phyloP scores from a whole-genome alignment of 2,113 vertebrate species.

The Cebus imitator region DNA sequence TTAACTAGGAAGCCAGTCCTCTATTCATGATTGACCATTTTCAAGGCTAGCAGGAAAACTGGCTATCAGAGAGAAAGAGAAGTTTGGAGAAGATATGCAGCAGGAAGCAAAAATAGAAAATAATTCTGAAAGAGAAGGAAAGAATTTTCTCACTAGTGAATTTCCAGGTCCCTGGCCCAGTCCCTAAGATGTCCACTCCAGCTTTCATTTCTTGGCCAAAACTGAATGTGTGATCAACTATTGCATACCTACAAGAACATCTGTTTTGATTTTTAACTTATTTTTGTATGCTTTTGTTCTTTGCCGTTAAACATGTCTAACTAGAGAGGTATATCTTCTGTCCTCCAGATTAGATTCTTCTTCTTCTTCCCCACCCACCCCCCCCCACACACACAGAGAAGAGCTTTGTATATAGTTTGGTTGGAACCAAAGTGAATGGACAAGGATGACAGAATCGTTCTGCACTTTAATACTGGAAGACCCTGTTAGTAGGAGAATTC shows the following conservation, averaged over 20 bases:
- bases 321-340: background rate
- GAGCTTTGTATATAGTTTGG: background rate
- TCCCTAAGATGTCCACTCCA: background rate
- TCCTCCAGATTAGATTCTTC: background rate
- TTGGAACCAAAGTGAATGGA: background rate
- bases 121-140: background rate
- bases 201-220: background rate
- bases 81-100: background rate
- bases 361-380: too few relatives aligned
- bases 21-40: background rate
- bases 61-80: background rate
- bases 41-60: background rate
- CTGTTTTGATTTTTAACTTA: background rate
- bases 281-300: background rate
- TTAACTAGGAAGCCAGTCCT: background rate
- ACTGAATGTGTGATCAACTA: background rate
- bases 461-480: background rate
- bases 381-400: background rate
- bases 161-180: background rate
- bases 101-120: background rate
- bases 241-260: background rate
- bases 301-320: background rate
- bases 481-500: background rate
- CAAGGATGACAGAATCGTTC: background rate
- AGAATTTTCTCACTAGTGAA: background rate